These are phyloP conservation scores for Prionace glauca DNA, from an alignment of 2,797 vertebrate species.

Conservation along the genomic window DNA sequence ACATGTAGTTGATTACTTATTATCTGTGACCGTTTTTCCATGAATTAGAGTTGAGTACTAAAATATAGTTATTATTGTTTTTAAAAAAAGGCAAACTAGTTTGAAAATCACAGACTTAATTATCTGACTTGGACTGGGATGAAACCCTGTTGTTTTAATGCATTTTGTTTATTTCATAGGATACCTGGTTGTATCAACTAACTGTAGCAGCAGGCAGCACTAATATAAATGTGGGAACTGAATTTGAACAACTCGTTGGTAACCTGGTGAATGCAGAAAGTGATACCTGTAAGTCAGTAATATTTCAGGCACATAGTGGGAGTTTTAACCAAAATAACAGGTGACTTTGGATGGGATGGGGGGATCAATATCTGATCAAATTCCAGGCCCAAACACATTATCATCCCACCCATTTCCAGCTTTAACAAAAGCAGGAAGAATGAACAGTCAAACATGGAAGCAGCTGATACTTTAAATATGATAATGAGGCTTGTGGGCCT, in stretches of 20 bases:
- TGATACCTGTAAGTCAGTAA: constrained; percentile 69
- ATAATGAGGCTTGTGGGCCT: neutral
- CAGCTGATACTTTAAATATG: neutral
- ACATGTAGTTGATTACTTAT: neutral
- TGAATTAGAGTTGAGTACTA: neutral
- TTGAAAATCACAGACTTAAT: neutral
- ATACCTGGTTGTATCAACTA: constrained; percentile 89
- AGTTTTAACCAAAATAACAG: neutral
- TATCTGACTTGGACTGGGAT: neutral
- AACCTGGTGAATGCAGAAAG: constrained; percentile 80
- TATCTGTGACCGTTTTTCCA: neutral
- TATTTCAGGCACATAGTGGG: neutral
- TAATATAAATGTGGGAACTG: constrained; percentile 78
- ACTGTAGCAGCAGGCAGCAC: constrained; percentile 79
- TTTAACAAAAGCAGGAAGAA: neutral
- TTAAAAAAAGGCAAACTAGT: neutral
- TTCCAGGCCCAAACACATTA: neutral
- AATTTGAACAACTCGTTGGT: constrained; percentile 88
- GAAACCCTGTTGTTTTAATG: constrained; percentile 12
- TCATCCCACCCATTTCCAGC: neutral
- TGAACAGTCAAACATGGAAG: neutral
- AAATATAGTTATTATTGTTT: neutral
- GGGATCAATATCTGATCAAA: neutral
- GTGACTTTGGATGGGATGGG: neutral
- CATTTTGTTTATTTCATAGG: constrained; percentile 58